Conservation (phyloP, 2,113 vertebrate species). For the Heterocephalus glaber region DNA sequence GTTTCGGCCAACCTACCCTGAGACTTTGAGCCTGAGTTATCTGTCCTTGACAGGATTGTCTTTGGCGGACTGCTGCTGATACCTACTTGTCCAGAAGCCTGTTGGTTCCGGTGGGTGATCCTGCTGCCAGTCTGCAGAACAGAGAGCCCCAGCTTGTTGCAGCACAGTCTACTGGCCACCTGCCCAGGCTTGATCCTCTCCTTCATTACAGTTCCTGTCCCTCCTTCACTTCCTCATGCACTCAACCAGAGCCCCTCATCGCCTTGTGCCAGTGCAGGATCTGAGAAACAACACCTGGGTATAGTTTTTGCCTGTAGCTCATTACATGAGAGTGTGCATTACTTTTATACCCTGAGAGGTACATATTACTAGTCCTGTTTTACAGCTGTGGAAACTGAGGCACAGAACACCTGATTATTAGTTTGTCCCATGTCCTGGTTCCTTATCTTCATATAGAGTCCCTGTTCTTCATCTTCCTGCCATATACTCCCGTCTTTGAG, state of each 20-base stretch:
- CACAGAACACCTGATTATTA: no score
- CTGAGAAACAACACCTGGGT: background rate
- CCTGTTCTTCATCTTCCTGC: background rate
- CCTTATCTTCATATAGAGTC: background rate
- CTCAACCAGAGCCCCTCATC: background rate
- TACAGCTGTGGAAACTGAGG: background rate
- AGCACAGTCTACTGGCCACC: background rate
- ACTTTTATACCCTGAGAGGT: background rate
- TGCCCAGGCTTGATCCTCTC: conserved; percentile 31
- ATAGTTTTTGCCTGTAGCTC: background rate
- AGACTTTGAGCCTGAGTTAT: conserved; percentile 31
- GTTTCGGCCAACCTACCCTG: background rate
- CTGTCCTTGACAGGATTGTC: background rate
- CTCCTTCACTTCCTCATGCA: background rate
- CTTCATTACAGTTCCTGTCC: background rate
- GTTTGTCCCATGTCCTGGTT: background rate
- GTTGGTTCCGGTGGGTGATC: background rate
- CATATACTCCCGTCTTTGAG: background rate
- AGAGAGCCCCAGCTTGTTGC: background rate
- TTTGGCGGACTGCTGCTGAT: background rate
- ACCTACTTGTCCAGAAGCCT: background rate
- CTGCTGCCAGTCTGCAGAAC: background rate
- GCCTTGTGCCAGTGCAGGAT: background rate
- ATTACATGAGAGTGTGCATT: background rate
- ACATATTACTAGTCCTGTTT: background rate